Base-by-base conservation (phyloP, 2,888 invertebrate genomes). In the Polyommatus iphigenia region DNA sequence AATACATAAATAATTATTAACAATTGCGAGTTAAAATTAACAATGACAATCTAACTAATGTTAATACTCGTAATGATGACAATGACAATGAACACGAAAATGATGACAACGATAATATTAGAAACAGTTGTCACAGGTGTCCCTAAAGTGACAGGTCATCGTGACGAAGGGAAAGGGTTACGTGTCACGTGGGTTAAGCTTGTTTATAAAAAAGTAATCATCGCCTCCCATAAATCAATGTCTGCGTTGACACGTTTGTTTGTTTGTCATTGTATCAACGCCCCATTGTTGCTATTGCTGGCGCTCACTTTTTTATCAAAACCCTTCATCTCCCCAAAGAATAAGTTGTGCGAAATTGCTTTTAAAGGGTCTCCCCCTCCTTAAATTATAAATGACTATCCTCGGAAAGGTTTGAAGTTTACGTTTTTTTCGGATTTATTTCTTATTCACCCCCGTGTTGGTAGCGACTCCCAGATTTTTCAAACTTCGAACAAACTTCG, bases 231-330 rank as follows among this genome's bases (percentile, higher is more conserved):
- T 71, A 71, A 77, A 77, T 32, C 32, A 77, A 32, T 59, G 57
- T 67, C 67, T 7, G 18, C 57, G 29, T 29, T 41, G 29, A 20
- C 73, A 78, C 76, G 67, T 78, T 57, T 76, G 77, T 77, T 79
- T 77, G 77, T 77, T 78, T 79, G 80, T 81, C 81, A 80, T 81
- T 78, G 46, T 78, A 81, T 81, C 81, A 76, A 79, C 80, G 78
- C 79, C 83, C 82, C 83, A 85, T 82, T 85, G 87, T 87, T 84
- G 87, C 84, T 82, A 86, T 88, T 86, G 84, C 85, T 88, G 86
- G 87, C 86, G 85, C 85, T 84, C 85, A 88, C 87, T 86, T 81
- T 84, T 86, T 86, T 86, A 83, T 84, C 82, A 81, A 78, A 77
- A 81, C 81, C 82, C 83, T 83, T 83, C 79, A 78, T 81, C 80